Evolutionary conservation across 2,113 vertebrate species (phyloP), one percentile per base, ranked within the genome.

Genomic region (Melanerpes formicivorus): DNA sequence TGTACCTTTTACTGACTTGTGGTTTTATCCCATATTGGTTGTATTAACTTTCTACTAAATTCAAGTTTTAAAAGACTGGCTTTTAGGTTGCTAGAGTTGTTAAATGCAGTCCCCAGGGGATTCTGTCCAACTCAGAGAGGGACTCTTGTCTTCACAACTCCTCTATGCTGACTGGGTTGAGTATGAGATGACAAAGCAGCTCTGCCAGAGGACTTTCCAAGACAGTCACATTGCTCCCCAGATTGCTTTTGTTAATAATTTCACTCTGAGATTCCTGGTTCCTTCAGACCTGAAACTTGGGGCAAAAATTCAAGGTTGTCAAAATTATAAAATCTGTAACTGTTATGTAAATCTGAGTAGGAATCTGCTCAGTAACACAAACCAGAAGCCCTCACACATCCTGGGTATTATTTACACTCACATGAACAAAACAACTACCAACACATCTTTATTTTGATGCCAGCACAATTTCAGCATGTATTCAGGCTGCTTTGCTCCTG

Each of bases 301-400:
- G 59, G 59, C 16, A 77, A 90, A 94, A 95, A 56, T 67, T 90
- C 30, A 84, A 79, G 52, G 23, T 70, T 80, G 60, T 90, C 74
- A 87, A 81, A 81, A 37, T 66, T 29, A 91, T 91, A 90, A 52
- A 66, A 83, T 19, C 8, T 74, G 44, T 18, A 62, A 27, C 32
- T 81, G 63, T 32, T 88, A 7, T 29, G 5, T 60, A 69, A 67
- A 76, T 16, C 22, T 87, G 59, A 76, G 29, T 58, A 87, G 83
- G 50, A 93, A 69, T 86, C 40, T 86, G 26, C 40, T 75, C 18
- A 29, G 34, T 87, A 72, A 86, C 48, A 15, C 30, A 79, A 66
- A 93, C 77, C 34, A 76, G 80, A 95, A 80, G 2, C 32, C 27
- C 23, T 63, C 65, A 46, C 0, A 46, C 26, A 59, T 76, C 52